Conservation (phyloP, 1,140 invertebrate genomes). For the Aphaenogaster rudis region DNA sequence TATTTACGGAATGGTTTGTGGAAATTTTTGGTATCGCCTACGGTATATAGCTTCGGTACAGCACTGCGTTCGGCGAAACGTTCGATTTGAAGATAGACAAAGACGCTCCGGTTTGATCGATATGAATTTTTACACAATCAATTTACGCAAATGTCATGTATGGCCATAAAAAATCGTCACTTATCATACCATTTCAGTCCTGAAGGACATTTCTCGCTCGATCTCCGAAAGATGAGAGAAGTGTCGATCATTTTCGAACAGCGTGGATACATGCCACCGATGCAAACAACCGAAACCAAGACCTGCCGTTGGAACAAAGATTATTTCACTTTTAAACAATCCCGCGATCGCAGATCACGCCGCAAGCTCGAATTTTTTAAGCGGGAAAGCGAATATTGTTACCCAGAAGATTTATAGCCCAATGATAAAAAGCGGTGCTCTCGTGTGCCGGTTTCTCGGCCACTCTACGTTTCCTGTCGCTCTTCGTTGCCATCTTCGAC, state of each 20-base stretch:
- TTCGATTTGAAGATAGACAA: constrained; percentile 18
- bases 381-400: constrained; percentile 28
- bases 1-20: background rate
- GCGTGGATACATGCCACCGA: constrained; percentile 90
- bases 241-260: constrained; percentile 94
- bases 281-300: constrained; percentile 85
- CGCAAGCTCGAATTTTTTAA: background rate
- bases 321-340: constrained; percentile 37
- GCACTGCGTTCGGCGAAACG: background rate
- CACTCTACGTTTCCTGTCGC: constrained; percentile 58
- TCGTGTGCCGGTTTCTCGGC: constrained; percentile 47
- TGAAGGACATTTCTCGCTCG: constrained; percentile 93
- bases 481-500: constrained; percentile 66
- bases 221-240: constrained; percentile 94
- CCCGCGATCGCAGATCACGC: background rate
- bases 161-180: constrained; percentile 22
- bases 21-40: background rate
- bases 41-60: background rate
- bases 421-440: constrained; percentile 49
- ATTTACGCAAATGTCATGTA: background rate
- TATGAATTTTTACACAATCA: background rate
- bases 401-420: constrained; percentile 65
- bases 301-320: constrained; percentile 74
- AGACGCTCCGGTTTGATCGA: constrained; percentile 1
- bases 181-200: constrained; percentile 91